Conservation (phyloP, 2,113 vertebrate species). For the Ia io region DNA sequence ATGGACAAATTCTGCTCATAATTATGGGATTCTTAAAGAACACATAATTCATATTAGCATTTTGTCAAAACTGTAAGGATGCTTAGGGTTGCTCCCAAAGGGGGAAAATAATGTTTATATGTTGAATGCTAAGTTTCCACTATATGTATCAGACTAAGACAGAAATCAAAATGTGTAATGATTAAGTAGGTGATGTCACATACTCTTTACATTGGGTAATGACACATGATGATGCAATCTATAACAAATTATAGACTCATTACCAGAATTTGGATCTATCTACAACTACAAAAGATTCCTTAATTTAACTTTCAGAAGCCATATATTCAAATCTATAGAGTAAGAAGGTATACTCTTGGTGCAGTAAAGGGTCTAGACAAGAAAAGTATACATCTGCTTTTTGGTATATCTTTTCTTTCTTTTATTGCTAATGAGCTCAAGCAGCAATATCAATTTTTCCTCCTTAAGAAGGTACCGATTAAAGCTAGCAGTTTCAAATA, state of each 20-base stretch:
- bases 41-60: background rate
- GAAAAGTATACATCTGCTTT: background rate
- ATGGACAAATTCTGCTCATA: background rate
- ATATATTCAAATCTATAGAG: background rate
- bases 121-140: background rate
- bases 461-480: background rate
- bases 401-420: background rate
- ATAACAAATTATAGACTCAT: background rate
- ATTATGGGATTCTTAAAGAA: background rate
- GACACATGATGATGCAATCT: background rate
- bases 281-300: background rate
- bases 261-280: background rate
- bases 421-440: background rate
- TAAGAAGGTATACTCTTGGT: background rate
- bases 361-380: background rate
- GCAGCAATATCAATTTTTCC: background rate
- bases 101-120: background rate
- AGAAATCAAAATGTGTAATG: background rate
- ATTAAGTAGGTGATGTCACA: background rate
- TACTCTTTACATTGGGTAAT: background rate
- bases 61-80: background rate
- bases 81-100: background rate
- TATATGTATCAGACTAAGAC: background rate
- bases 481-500: slow-evolving; percentile 43
- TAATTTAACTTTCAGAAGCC: background rate